phyloP scores from a whole-genome alignment of 2,797 vertebrate species.

The Rhincodon typus region DNA sequence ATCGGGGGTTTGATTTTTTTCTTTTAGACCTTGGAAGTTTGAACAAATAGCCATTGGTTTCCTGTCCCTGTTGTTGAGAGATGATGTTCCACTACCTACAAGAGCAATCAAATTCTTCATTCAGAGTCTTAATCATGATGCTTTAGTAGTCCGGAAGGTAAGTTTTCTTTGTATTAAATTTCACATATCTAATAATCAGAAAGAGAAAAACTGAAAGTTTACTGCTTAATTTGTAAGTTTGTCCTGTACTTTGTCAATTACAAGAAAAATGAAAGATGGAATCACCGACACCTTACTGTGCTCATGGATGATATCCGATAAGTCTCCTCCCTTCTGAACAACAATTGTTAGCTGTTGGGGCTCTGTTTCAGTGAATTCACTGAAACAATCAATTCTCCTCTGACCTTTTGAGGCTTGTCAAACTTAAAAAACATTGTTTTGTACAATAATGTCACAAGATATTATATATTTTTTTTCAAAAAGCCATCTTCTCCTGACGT shows the following conservation, averaged over 20 bases:
- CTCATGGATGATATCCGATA: background rate
- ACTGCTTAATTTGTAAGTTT: background rate
- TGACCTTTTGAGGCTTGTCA: too few relatives aligned
- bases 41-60: constrained; percentile 92
- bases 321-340: too few relatives aligned
- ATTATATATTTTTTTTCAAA: too few relatives aligned
- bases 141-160: constrained; percentile 93
- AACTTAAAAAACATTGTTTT: too few relatives aligned
- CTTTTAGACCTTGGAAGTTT: constrained; percentile 88
- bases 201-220: background rate
- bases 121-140: constrained; percentile 91
- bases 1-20: background rate
- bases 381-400: too few relatives aligned
- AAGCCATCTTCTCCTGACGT: too few relatives aligned
- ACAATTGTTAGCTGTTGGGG: too few relatives aligned
- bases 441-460: too few relatives aligned
- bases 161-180: background rate
- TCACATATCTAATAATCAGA: too few relatives aligned
- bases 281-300: background rate
- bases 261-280: background rate
- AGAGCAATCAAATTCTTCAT: constrained; percentile 82
- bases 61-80: constrained; percentile 83
- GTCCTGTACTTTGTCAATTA: background rate
- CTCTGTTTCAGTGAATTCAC: too few relatives aligned
- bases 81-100: constrained; percentile 76